phyloP scores from a whole-genome alignment of 2,797 vertebrate genomes.

The Cichlasoma orientale region DNA sequence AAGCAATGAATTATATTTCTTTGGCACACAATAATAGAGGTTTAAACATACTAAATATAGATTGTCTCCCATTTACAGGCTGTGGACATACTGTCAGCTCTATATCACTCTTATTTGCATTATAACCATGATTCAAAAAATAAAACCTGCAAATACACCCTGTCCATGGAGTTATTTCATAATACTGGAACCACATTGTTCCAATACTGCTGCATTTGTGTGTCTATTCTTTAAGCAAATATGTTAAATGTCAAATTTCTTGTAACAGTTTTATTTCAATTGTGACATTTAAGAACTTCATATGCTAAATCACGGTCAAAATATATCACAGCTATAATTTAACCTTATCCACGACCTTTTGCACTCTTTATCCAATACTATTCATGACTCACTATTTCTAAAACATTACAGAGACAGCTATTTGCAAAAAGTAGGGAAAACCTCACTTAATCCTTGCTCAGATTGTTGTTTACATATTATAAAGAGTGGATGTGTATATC shows the following conservation, averaged over 20 bases:
- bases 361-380: not conserved
- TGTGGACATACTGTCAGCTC: not conserved
- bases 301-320: not conserved
- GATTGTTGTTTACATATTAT: not conserved
- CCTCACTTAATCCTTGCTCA: not conserved
- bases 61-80: not conserved
- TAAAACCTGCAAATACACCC: constrained; percentile 10
- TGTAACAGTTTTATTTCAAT: not conserved
- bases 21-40: not conserved
- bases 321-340: not conserved
- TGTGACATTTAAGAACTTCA: not conserved
- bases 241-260: not conserved
- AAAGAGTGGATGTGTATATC: not conserved
- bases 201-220: not conserved
- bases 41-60: not conserved
- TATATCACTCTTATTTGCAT: not conserved
- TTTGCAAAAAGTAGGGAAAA: not conserved
- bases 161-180: not conserved
- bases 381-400: not conserved
- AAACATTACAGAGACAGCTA: not conserved
- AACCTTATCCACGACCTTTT: not conserved
- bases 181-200: not conserved
- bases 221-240: not conserved
- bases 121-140: constrained; percentile 7
- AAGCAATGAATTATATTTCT: not conserved